Percentiles rank a stretch among this genome's conserved stretches.
phyloP scores from a whole-genome alignment of 2,113 vertebrate genomes.

The Dunckerocampus dactyliophorus region DNA sequence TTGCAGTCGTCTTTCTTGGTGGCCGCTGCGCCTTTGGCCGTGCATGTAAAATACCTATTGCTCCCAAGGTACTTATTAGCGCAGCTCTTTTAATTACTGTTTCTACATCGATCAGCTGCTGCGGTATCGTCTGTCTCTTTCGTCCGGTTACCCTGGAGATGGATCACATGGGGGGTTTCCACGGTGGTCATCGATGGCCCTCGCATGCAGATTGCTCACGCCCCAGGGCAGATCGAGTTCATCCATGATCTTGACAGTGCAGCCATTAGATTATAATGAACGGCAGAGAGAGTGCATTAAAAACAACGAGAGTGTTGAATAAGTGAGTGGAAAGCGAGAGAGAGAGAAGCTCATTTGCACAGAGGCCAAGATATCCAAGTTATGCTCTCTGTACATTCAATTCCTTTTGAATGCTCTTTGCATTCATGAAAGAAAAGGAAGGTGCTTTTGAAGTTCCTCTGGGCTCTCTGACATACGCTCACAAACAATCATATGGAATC shows the following conservation, averaged over 20 bases:
- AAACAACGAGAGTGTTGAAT: constrained; percentile 6
- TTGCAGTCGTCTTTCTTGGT: constrained; percentile 4
- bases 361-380: constrained; percentile 23
- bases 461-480: too few species aligned
- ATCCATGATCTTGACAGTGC: constrained; percentile 44
- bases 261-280: constrained; percentile 37
- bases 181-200: constrained; percentile 50
- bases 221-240: constrained; percentile 20
- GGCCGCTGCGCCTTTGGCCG: constrained; percentile 15
- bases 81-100: constrained; percentile 67
- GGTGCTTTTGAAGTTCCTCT: constrained; percentile 56
- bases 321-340: neutral
- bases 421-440: constrained; percentile 62
- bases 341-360: constrained; percentile 17
- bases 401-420: constrained; percentile 49
- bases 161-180: constrained; percentile 47
- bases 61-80: constrained; percentile 61
- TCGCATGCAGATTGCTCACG: constrained; percentile 46
- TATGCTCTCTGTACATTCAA: constrained; percentile 44
- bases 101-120: constrained; percentile 59
- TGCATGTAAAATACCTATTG: constrained; percentile 31
- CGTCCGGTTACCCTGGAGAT: constrained; percentile 59
- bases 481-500: too few species aligned
- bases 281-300: constrained; percentile 22
- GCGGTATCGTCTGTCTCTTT: constrained; percentile 55